Evolutionary conservation across 2,888 invertebrate genomes (phyloP), one percentile per base, ranked within the genome.

Genomic region (Synanthedon formicaeformis): DNA sequence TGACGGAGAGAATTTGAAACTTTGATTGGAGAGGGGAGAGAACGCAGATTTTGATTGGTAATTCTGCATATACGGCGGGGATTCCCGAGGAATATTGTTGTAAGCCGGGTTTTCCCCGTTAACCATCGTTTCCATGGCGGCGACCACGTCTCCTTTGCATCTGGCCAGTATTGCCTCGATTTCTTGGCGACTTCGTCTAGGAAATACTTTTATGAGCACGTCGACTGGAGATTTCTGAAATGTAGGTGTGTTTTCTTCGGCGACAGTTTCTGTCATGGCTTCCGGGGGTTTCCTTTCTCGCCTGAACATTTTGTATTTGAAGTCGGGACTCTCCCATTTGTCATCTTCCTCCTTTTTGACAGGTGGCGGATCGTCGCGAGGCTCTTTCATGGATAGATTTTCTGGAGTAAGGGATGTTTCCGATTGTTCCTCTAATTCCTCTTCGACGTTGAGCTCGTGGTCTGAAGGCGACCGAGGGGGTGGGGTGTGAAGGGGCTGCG

Each of bases 71-170:
- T 87, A 88, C 0, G 88, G 86, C 1, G 83, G 81, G 0, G 83
- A 84, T 56, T 84, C 86, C 13, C 86, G 86, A 0, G 78, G 80
- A 48, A 86, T 60, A 52, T 73, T 78, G 62, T 83, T 85, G 62
- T 82, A 56, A 56, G 73, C 54, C 54, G 68, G 59, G 56, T 81
- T 62, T 12, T 81, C 83, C 1, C 92, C 92, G 58, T 92, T 92
- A 12, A 95, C 90, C 89, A 98, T 92, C 71, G 94, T 91, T 71
- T 98, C 97, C 91, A 98, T 97, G 0, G 97, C 96, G 62, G 96
- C 94, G 0, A 97, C 92, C 0, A 96, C 94, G 73, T 98, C 97
- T 0, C 96, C 96, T 75, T 94, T 92, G 75, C 94, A 95, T 56
- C 94, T 90, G 60, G 94, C 92, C 16, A 98, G 86, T 50, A 96